Percentiles rank a stretch among this genome's conserved stretches.
phyloP scores from a whole-genome alignment of 1,140 invertebrate genomes.

The Caenorhabditis inopinata region DNA sequence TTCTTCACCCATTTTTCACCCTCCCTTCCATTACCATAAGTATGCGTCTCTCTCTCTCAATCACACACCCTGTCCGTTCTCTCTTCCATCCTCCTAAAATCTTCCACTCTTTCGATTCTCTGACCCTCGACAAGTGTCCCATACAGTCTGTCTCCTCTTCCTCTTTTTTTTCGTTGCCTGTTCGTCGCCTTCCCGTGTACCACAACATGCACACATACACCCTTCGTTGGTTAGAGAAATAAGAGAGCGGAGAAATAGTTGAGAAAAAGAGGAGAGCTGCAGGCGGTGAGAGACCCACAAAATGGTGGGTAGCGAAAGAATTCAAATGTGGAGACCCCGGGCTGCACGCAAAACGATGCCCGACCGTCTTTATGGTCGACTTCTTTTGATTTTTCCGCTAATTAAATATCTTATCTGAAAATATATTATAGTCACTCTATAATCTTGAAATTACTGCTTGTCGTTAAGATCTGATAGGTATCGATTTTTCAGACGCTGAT shows the following conservation, averaged over 20 bases:
- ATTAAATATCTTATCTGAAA: not conserved
- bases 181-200: not conserved
- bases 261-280: not conserved
- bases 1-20: conserved; percentile 11
- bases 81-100: not conserved
- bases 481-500: not conserved
- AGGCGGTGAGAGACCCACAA: not conserved
- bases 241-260: not conserved
- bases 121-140: conserved; percentile 25
- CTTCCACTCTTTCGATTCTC: not conserved
- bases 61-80: not conserved
- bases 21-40: not conserved
- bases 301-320: conserved; percentile 22
- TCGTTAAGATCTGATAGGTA: not conserved
- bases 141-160: not conserved
- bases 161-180: not conserved
- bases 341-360: not conserved
- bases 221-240: not conserved
- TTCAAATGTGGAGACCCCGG: conserved; percentile 4
- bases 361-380: not conserved
- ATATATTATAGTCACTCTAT: too few species aligned
- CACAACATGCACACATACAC: not conserved
- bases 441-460: too few species aligned
- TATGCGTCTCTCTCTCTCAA: not conserved
- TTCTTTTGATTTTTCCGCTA: not conserved